phyloP scores from a whole-genome alignment of 2,797 vertebrate genomes.

The Eulemur rubriventer region DNA sequence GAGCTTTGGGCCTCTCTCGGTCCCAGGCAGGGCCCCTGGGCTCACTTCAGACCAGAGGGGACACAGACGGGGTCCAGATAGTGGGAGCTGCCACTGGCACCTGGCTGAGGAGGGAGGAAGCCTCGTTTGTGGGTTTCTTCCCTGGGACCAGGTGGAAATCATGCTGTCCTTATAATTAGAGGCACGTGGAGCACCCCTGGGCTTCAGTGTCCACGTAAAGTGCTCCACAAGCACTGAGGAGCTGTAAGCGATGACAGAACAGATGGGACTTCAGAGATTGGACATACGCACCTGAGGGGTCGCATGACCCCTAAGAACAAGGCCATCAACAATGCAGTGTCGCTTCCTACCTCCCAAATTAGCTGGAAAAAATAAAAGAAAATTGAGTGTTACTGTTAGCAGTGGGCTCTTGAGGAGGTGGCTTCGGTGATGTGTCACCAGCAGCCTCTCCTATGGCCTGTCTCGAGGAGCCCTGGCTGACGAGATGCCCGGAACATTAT shows the following conservation, averaged over 20 bases:
- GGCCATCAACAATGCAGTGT: constrained; percentile 58
- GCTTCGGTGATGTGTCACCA: background rate
- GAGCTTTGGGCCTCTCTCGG: background rate
- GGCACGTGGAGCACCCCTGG: background rate
- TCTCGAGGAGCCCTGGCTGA: constrained; percentile 34
- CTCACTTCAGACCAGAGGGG: background rate
- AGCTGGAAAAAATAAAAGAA: constrained; percentile 72
- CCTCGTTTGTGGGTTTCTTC: background rate
- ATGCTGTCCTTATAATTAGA: background rate
- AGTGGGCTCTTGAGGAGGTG: constrained; percentile 34
- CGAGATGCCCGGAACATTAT: constrained; percentile 6
- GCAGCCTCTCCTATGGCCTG: background rate
- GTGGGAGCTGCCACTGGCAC: background rate
- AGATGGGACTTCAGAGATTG: constrained; percentile 62
- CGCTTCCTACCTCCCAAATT: constrained; percentile 62
- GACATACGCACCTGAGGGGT: constrained; percentile 51
- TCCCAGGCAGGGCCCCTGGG: background rate
- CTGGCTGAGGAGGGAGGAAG: background rate
- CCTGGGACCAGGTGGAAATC: constrained; percentile 20
- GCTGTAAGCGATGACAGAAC: constrained; percentile 57
- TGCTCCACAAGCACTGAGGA: constrained; percentile 43
- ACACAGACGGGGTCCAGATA: background rate
- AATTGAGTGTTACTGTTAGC: constrained; percentile 17
- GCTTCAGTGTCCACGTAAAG: background rate
- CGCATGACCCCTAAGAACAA: constrained; percentile 35